Conservation (phyloP, 2,888 invertebrate species). For the Allophyes oxyacanthae region DNA sequence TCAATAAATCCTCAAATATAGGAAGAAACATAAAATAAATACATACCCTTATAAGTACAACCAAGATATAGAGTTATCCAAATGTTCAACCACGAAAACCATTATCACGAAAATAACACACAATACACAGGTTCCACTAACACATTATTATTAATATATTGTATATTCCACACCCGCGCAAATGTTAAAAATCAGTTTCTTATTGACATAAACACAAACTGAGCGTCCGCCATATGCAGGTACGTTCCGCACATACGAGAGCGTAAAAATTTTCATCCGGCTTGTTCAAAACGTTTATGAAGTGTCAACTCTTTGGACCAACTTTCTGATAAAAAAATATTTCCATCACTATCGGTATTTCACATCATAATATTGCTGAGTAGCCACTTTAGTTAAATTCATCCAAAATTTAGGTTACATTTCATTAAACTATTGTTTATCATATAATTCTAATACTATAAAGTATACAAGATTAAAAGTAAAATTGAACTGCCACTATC, state of each 20-base stretch:
- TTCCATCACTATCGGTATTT: not conserved
- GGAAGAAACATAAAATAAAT: slow-evolving; percentile 81
- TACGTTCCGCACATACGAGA: slow-evolving; percentile 79
- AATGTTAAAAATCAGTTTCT: slow-evolving; percentile 86
- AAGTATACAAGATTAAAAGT: slow-evolving; percentile 11
- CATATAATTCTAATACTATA: slow-evolving; percentile 5
- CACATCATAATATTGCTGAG: not conserved
- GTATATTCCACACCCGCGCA: slow-evolving; percentile 87
- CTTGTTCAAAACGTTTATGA: slow-evolving; percentile 55
- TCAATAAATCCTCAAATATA: slow-evolving; percentile 65
- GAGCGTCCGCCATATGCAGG: slow-evolving; percentile 89
- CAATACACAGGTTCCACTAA: slow-evolving; percentile 83
- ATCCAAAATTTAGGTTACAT: not conserved
- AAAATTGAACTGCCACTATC: not conserved
- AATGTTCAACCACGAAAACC: slow-evolving; percentile 82
- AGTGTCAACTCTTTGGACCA: slow-evolving; percentile 21
- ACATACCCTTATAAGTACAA: slow-evolving; percentile 85
- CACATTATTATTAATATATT: slow-evolving; percentile 81
- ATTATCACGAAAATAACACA: slow-evolving; percentile 85
- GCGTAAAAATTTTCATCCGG: slow-evolving; percentile 48
- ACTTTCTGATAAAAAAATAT: slow-evolving; percentile 7
- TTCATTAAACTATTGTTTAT: not conserved
- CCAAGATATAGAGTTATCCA: slow-evolving; percentile 79
- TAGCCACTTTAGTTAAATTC: not conserved
- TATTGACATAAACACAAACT: slow-evolving; percentile 90